These are phyloP conservation scores for Apotomis betuletana DNA, from an alignment of 2,888 invertebrate genomes.

Conservation along the genomic window DNA sequence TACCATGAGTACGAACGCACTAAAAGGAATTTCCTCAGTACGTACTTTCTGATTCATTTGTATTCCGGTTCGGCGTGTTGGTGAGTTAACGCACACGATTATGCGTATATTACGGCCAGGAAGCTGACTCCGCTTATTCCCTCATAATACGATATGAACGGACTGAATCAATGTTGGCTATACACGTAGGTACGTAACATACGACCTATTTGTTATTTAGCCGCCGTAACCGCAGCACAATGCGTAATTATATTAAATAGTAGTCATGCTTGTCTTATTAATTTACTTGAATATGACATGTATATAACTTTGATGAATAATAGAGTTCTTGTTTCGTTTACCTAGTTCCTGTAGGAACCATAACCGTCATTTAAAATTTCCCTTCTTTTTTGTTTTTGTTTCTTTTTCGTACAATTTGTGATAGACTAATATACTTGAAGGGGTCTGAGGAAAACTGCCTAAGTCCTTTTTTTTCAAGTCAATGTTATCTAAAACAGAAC, in stretches of 20 bases:
- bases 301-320: slow-evolving; percentile 4
- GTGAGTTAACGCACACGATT: slow-evolving; percentile 42
- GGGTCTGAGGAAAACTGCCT: too few species aligned
- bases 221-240: slow-evolving; percentile 19
- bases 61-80: slow-evolving; percentile 63
- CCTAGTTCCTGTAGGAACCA: neutral
- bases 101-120: slow-evolving; percentile 53
- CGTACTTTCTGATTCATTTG: slow-evolving; percentile 78
- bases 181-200: slow-evolving; percentile 17
- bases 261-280: slow-evolving; percentile 20
- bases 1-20: slow-evolving; percentile 56
- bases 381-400: too few species aligned
- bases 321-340: neutral
- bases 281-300: slow-evolving; percentile 7
- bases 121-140: slow-evolving; percentile 57
- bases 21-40: slow-evolving; percentile 75
- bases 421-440: too few species aligned
- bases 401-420: too few species aligned
- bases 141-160: slow-evolving; percentile 45
- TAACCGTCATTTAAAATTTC: too few species aligned
- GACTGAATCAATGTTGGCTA: slow-evolving; percentile 30
- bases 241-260: slow-evolving; percentile 28
- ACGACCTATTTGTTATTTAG: slow-evolving; percentile 19
- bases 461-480: too few species aligned
- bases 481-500: too few species aligned